Evolutionary conservation across 2,888 invertebrate species (phyloP).

Genomic region (Harpagoxenus sublaevis): DNA sequence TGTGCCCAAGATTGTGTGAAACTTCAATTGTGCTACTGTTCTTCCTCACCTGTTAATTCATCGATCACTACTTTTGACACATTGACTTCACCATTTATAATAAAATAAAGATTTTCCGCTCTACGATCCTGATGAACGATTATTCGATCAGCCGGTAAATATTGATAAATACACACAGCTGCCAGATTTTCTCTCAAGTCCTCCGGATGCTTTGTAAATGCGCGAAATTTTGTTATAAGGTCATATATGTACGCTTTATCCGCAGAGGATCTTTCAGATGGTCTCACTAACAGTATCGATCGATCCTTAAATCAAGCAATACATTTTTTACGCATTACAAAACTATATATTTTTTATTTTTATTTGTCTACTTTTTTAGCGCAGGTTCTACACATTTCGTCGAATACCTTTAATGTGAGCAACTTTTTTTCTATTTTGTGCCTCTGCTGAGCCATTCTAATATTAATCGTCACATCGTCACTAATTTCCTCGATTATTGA

Average conservation of each 20-base stretch:
- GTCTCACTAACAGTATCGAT: conserved; percentile 73
- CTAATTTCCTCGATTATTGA: conserved; percentile 68
- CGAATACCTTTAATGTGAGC: conserved; percentile 73
- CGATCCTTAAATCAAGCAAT: conserved; percentile 78
- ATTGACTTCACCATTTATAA: conserved; percentile 88
- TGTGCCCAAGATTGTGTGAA: not conserved
- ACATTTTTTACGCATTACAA: not conserved
- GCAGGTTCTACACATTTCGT: not conserved
- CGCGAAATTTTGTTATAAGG: conserved; percentile 76
- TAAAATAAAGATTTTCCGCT: conserved; percentile 89
- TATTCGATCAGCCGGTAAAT: conserved; percentile 88
- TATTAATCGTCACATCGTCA: conserved; percentile 73
- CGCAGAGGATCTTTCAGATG: conserved; percentile 67
- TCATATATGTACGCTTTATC: conserved; percentile 74
- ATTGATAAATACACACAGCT: conserved; percentile 89
- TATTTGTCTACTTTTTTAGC: not conserved
- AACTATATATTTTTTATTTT: not conserved
- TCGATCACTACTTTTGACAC: conserved; percentile 88
- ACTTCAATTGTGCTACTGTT: conserved; percentile 62
- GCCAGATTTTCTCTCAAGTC: conserved; percentile 89
- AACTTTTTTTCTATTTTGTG: conserved; percentile 70
- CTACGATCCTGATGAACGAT: conserved; percentile 89
- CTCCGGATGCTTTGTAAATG: conserved; percentile 84
- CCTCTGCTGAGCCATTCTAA: conserved; percentile 70
- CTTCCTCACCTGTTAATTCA: conserved; percentile 82